Conservation (phyloP, 1,140 invertebrate species). For the Nebria ingens region DNA sequence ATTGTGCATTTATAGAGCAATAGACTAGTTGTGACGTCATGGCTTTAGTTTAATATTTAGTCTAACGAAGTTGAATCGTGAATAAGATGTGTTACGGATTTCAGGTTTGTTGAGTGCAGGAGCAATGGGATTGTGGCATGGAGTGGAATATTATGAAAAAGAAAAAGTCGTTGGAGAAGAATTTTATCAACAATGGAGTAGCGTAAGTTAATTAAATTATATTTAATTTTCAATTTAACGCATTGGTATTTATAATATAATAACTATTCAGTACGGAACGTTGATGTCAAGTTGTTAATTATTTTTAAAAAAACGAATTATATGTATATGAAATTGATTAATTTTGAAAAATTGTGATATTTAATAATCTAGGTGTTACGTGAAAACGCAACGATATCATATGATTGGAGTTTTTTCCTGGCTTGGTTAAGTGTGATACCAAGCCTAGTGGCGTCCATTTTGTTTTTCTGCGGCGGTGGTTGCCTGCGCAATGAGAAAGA, state of each 20-base stretch:
- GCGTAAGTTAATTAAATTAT: constrained; percentile 51
- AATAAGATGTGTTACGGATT: no score
- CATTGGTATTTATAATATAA: no score
- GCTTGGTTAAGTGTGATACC: constrained; percentile 71
- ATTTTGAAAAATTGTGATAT: no score
- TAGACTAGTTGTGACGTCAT: constrained; percentile 3
- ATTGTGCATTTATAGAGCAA: neutral
- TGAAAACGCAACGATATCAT: constrained; percentile 55
- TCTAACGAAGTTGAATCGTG: constrained; percentile 7
- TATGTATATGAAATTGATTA: no score
- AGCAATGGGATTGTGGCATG: constrained; percentile 91
- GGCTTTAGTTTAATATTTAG: constrained; percentile 5
- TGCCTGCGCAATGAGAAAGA: constrained; percentile 63
- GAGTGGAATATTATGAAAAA: constrained; percentile 90
- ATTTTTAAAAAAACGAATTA: no score
- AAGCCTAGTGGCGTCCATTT: constrained; percentile 58
- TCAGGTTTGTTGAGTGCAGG: constrained; percentile 78
- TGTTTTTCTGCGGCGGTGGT: constrained; percentile 69
- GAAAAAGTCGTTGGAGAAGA: constrained; percentile 85
- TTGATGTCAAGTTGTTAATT: no score
- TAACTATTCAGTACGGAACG: no score
- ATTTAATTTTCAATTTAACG: neutral
- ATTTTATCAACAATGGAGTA: constrained; percentile 84
- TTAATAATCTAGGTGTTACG: constrained; percentile 67
- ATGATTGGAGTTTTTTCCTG: constrained; percentile 78